Conservation (phyloP, 2,113 vertebrate species). For the Thalassoma bifasciatum region DNA sequence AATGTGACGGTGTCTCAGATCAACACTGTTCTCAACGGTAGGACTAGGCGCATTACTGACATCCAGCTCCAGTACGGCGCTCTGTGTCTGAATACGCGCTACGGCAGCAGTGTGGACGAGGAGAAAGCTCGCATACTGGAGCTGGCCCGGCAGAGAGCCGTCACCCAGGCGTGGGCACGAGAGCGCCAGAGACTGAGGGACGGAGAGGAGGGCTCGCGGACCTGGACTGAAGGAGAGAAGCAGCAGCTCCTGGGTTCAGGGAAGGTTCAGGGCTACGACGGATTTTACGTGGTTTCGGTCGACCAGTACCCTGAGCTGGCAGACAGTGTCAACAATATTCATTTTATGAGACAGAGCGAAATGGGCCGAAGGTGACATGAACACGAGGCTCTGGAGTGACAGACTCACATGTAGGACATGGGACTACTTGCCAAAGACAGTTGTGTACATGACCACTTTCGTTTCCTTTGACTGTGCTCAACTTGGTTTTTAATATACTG, state of each 20-base stretch:
- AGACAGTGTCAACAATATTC: conserved; percentile 97
- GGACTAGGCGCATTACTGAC: conserved; percentile 97
- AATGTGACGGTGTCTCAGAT: conserved; percentile 97
- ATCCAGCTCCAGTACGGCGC: conserved; percentile 90
- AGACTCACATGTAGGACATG: conserved; percentile 71
- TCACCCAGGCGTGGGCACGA: conserved; percentile 89
- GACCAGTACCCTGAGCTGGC: conserved; percentile 98
- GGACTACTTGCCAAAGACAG: conserved; percentile 98
- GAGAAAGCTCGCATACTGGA: conserved; percentile 93
- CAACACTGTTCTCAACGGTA: conserved; percentile 91
- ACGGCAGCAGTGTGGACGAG: conserved; percentile 93
- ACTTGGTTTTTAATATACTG: conserved; percentile 76
- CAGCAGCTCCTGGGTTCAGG: conserved; percentile 93
- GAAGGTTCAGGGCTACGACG: conserved; percentile 94
- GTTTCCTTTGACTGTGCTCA: conserved; percentile 86
- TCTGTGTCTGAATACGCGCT: conserved; percentile 92
- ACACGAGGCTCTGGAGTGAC: conserved; percentile 61
- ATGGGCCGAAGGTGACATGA: conserved; percentile 99
- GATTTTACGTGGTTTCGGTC: conserved; percentile 94
- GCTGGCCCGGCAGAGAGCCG: conserved; percentile 90
- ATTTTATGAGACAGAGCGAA: conserved; percentile 99
- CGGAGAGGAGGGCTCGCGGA: conserved; percentile 93
- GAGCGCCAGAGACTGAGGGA: conserved; percentile 95
- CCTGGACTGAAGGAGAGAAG: conserved; percentile 96
- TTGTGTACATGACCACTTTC: conserved; percentile 91